These are phyloP conservation scores for Acanthosepion esculentum DNA, from an alignment of 2,888 invertebrate species.

Conservation along the genomic window DNA sequence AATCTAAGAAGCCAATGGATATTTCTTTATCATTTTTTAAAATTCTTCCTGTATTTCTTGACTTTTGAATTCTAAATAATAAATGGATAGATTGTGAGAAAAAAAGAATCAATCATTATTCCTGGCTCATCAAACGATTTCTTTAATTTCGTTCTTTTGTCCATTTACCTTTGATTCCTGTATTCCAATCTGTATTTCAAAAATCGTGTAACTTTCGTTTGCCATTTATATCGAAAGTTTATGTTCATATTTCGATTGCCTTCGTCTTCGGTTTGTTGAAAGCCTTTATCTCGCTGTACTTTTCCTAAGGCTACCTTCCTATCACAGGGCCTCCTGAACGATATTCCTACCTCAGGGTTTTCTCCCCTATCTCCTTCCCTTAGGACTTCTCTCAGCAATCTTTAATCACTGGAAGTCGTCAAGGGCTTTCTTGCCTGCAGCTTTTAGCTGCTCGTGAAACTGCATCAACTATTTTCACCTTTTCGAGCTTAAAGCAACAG, in stretches of 20 bases:
- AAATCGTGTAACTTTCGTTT: too few relatives aligned
- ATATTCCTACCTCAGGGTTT: not conserved
- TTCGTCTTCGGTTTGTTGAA: not conserved
- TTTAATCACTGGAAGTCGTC: not conserved
- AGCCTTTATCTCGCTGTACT: not conserved
- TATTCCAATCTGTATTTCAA: too few relatives aligned
- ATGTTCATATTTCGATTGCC: not conserved
- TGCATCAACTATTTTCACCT: not conserved
- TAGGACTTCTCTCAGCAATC: not conserved
- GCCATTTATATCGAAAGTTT: too few relatives aligned
- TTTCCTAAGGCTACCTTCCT: not conserved
- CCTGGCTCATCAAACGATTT: not conserved
- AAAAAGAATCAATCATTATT: too few relatives aligned
- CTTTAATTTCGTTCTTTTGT: not conserved
- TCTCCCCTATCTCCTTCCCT: not conserved
- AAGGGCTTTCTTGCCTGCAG: not conserved
- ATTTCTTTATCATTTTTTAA: too few relatives aligned
- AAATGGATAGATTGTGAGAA: too few relatives aligned
- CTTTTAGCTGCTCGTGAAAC: not conserved
- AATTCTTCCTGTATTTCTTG: too few relatives aligned
- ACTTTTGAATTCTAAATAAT: too few relatives aligned
- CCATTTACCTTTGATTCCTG: not conserved
- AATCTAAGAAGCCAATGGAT: too few relatives aligned
- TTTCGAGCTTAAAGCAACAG: not conserved
- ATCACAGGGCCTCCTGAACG: too few relatives aligned